These are phyloP conservation scores for Caenorhabditis uteleia DNA, from an alignment of 2,888 invertebrate genomes.

Conservation along the genomic window DNA sequence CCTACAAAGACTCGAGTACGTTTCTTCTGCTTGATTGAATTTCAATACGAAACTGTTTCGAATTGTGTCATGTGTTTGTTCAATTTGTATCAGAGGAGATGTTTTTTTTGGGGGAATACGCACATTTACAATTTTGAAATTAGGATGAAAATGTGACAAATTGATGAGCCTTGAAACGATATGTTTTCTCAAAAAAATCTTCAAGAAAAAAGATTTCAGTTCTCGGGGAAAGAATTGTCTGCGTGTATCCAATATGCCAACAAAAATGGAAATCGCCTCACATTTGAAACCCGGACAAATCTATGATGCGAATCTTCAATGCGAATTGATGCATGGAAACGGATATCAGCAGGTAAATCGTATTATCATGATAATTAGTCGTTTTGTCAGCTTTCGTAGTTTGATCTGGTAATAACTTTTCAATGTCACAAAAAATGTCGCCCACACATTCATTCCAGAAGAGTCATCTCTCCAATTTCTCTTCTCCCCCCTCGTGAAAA, in stretches of 20 bases:
- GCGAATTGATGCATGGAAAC: constrained; percentile 68
- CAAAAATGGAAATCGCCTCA: constrained; percentile 57
- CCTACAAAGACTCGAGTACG: constrained; percentile 66
- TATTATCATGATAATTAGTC: too few species aligned
- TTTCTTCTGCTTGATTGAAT: constrained; percentile 16
- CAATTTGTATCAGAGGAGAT: too few species aligned
- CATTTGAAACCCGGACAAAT: constrained; percentile 66
- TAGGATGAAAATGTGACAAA: neutral
- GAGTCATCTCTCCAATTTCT: too few species aligned
- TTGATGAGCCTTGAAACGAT: neutral
- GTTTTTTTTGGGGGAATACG: constrained; percentile 19
- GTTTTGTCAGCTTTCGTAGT: too few species aligned
- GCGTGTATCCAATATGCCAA: constrained; percentile 59
- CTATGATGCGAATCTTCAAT: constrained; percentile 69
- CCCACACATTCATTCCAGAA: too few species aligned
- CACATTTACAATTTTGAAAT: too few species aligned
- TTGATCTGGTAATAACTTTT: too few species aligned
- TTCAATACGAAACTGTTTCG: constrained; percentile 11
- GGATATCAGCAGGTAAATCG: constrained; percentile 64
- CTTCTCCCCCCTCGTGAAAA: too few species aligned
- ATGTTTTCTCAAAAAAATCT: neutral
- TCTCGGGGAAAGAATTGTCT: constrained; percentile 64
- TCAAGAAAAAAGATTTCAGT: constrained; percentile 30
- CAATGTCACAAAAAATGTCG: too few species aligned
- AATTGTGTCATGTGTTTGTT: constrained; percentile 25